Evolutionary conservation across 2,113 vertebrate species (phyloP), one percentile per base, ranked within the genome.

Genomic region (Heterocephalus glaber): DNA sequence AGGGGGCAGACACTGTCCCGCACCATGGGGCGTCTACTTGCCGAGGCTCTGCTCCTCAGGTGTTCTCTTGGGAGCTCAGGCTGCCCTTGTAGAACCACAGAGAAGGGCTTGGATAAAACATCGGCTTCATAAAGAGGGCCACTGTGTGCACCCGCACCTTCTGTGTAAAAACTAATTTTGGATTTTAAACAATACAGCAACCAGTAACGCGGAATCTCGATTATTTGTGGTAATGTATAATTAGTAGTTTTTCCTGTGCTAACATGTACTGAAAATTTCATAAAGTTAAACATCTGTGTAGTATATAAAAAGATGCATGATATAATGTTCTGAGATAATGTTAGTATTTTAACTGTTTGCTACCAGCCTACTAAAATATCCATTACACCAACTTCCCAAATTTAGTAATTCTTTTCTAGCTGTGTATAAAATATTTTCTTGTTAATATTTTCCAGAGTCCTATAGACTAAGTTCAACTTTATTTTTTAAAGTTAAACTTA

Each of bases 111-210:
- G 96, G 58, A 70, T 95, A 92, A 96, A 98, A 92, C 94, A 96
- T 2, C 20, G 86, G 26, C 58, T 96, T 95, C 82, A 47, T 28
- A 44, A 97, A 97, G 66, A 93, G 65, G 95, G 52, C 44, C 22
- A 54, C 96, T 93, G 52, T 97, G 49, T 92, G 58, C 22, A 7
- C 66, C 44, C 24, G 33, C 81, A 72, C 52, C 28, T 96, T 97
- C 49, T 90, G 13, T 93, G 65, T 72, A 92, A 93, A 88, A 66
- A 70, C 65, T 80, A 61, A 26, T 92, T 98, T 98, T 96, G 7
- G 94, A 61, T 97, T 96, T 95, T 95, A 98, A 98, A 92, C 90
- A 65, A 56, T 49, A 89, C 95, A 92, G 54, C 79, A 96, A 82
- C 28, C 41, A 92, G 28, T 93, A 94, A 72, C 82, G 96, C 87